A percentile compares a stretch with the other conserved stretches of the same genome.
phyloP scores from a whole-genome alignment of 1,140 invertebrate species.

The Rhopalosiphum maidis region DNA sequence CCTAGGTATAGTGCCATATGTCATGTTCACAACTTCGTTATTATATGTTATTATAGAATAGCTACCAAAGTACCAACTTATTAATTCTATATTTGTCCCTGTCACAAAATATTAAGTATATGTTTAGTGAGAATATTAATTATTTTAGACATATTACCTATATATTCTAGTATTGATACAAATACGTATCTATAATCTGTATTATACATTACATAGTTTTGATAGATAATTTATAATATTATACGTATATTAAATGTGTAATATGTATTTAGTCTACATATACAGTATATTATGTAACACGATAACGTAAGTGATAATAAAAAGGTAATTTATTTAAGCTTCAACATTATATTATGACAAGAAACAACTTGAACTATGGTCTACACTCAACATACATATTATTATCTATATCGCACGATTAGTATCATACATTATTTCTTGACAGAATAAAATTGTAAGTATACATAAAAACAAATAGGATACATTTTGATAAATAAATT shows the following conservation, averaged over 20 bases:
- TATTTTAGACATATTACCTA: not conserved
- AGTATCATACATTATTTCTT: not conserved
- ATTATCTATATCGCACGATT: not conserved
- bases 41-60: too few relatives aligned
- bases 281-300: not conserved
- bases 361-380: not conserved
- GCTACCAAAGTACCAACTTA: not conserved
- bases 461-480: not conserved
- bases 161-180: not conserved
- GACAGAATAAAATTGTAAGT: not conserved
- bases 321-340: not conserved
- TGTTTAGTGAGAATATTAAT: not conserved
- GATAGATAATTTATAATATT: not conserved
- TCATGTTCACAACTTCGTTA: too few relatives aligned
- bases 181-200: not conserved
- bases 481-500: not conserved
- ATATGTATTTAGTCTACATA: not conserved
- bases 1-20: not conserved
- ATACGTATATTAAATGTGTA: not conserved
- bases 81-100: not conserved
- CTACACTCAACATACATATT: not conserved
- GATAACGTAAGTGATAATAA: not conserved
- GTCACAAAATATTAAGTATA: not conserved
- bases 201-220: not conserved
- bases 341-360: not conserved